phyloP scores from a whole-genome alignment of 2,113 vertebrate genomes.

The Pithys albifrons region DNA sequence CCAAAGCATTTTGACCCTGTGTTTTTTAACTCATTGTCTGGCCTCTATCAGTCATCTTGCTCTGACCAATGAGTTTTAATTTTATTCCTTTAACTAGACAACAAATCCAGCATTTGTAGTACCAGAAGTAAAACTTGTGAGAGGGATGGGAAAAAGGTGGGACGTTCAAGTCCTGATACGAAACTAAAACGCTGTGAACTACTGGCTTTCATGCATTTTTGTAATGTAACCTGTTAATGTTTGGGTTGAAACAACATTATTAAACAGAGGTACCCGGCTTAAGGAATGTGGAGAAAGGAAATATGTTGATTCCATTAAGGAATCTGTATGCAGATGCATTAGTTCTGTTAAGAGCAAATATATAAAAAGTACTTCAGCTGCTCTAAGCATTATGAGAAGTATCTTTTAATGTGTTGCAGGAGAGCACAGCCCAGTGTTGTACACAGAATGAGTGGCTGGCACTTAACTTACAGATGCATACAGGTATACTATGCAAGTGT shows the following conservation, averaged over 20 bases:
- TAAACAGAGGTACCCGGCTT: slow-evolving; percentile 74
- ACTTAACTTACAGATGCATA: slow-evolving; percentile 78
- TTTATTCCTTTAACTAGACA: slow-evolving; percentile 66
- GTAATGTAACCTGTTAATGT: slow-evolving; percentile 62
- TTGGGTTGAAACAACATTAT: slow-evolving; percentile 51
- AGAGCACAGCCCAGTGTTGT: slow-evolving; percentile 71
- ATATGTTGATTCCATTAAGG: slow-evolving; percentile 93
- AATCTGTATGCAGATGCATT: slow-evolving; percentile 88
- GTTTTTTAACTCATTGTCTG: slow-evolving; percentile 58
- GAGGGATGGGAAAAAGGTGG: background rate
- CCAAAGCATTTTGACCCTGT: slow-evolving; percentile 38
- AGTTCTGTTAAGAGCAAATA: slow-evolving; percentile 86
- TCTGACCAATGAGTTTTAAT: slow-evolving; percentile 63
- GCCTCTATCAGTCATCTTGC: slow-evolving; percentile 41
- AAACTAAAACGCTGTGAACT: slow-evolving; percentile 40
- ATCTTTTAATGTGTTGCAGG: slow-evolving; percentile 76
- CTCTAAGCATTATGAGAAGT: slow-evolving; percentile 76
- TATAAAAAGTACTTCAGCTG: slow-evolving; percentile 80
- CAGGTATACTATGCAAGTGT: slow-evolving; percentile 92
- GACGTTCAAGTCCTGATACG: slow-evolving; percentile 31
- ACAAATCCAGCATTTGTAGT: slow-evolving; percentile 72
- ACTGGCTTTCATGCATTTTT: slow-evolving; percentile 26
- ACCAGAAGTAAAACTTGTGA: slow-evolving; percentile 68
- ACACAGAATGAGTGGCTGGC: slow-evolving; percentile 74
- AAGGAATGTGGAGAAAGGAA: slow-evolving; percentile 88